Base-by-base conservation (phyloP, 2,888 invertebrate species). In the Chloromyia formosa region DNA sequence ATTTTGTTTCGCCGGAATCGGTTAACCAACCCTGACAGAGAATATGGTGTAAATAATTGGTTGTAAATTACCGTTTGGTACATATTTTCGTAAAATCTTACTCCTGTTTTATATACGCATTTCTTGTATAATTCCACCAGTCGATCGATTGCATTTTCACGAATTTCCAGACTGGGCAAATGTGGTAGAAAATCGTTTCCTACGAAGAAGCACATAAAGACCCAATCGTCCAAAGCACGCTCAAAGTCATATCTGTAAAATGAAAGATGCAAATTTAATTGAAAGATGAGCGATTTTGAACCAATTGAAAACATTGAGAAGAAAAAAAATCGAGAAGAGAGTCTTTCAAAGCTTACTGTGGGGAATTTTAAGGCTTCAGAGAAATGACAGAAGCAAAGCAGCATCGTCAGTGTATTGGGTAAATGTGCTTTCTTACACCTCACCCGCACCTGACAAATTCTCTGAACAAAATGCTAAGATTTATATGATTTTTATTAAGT, bases 171-270 rank as follows among this genome's bases (percentile, higher is more conserved):
- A 69, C 97, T 97, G 3, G 99, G 99, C 78, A 99, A 88, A 88
- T 99, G 99, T 0, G 99, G 99, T 80, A 99, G 85, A 84, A 99
- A 99, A 86, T 99, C 99, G 83, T 99, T 99, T 64, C 99, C 99
- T 71, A 98, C 98, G 86, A 99, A 99, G 87, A 99, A 99, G 83
- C 99, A 99, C 96, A 99, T 97, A 82, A 92, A 92, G 4, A 93
- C 98, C 98, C 98, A 99, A 86, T 99, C 99, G 83, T 99, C 99
- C 16, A 99, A 84, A 0, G 93, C 96, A 74, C 98, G 87, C 81
- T 99, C 99, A 84, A 99, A 95, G 83, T 97, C 95, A 84, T 96
- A 98, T 40, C 77, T 78, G 42, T 7, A 75, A 75, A 35, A 35
- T 35, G 2, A 35, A 35, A 2, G 7, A 35, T 35, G n/a, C 18